Conservation (phyloP, 2,888 invertebrate species). For the Morinoia aosen region DNA sequence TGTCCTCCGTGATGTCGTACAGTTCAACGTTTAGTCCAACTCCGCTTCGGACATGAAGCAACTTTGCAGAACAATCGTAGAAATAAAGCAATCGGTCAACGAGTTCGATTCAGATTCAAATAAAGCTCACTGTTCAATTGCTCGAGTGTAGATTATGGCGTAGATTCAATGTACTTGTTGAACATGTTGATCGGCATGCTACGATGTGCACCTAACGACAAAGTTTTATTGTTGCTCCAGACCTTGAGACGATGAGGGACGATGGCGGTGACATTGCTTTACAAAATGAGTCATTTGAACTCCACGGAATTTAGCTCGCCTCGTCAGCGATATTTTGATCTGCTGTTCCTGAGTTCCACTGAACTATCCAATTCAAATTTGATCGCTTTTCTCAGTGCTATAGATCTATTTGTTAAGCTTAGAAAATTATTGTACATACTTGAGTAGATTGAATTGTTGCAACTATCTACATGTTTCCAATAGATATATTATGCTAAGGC, state of each 20-base stretch:
- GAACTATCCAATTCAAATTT: background rate
- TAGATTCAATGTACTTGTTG: background rate
- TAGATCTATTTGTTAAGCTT: constrained; percentile 5
- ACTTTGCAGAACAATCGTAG: background rate
- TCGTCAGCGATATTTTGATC: background rate
- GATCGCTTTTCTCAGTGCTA: background rate
- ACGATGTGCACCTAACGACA: background rate
- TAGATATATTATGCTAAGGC: constrained; percentile 32
- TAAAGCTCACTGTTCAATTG: background rate
- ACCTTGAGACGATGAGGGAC: background rate
- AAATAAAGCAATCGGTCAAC: background rate
- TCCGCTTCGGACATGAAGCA: background rate
- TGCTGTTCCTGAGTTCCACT: background rate
- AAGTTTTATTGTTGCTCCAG: background rate
- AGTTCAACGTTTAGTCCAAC: background rate
- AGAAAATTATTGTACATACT: background rate
- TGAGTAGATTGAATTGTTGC: background rate
- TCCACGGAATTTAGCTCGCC: background rate
- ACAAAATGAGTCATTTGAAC: background rate
- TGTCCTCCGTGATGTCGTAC: background rate
- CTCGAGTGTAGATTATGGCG: background rate
- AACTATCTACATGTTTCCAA: constrained; percentile 26
- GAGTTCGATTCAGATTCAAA: background rate
- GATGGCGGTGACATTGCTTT: background rate
- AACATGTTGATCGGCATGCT: background rate